Percentiles rank a stretch among this genome's conserved stretches.
Evolutionary conservation across 2,113 vertebrate species (phyloP).

Genomic region (Scatophagus argus): DNA sequence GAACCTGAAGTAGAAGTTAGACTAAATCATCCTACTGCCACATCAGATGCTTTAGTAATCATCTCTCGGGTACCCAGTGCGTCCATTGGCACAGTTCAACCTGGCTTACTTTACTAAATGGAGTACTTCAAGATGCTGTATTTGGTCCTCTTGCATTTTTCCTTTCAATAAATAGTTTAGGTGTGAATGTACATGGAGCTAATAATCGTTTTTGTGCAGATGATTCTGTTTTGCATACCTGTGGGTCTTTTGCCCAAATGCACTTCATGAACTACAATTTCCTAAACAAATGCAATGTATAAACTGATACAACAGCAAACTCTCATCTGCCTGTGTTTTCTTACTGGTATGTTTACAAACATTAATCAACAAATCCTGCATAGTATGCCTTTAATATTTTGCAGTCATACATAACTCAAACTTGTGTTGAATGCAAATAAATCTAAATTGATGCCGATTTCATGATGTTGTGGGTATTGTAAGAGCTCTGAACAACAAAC

Average conservation of each 20-base stretch:
- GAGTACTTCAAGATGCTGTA: neutral
- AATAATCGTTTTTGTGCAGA: neutral
- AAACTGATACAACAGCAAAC: too few species aligned
- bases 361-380: too few species aligned
- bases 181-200: neutral
- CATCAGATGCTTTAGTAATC: neutral
- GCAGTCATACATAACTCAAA: neutral
- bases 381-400: neutral
- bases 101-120: neutral
- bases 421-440: neutral
- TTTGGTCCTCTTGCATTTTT: neutral
- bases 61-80: neutral
- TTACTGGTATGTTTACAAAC: too few species aligned
- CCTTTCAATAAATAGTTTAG: neutral
- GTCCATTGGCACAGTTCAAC: slow-evolving; percentile 1
- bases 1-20: too few species aligned
- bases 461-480: neutral
- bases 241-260: neutral
- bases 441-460: neutral
- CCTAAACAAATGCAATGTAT: too few species aligned
- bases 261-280: neutral
- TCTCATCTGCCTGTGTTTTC: too few species aligned
- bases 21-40: too few species aligned
- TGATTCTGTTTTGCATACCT: neutral
- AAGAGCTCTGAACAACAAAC: neutral